Conservation (phyloP, 2,888 invertebrate genomes). For the Rutpela maculata region DNA sequence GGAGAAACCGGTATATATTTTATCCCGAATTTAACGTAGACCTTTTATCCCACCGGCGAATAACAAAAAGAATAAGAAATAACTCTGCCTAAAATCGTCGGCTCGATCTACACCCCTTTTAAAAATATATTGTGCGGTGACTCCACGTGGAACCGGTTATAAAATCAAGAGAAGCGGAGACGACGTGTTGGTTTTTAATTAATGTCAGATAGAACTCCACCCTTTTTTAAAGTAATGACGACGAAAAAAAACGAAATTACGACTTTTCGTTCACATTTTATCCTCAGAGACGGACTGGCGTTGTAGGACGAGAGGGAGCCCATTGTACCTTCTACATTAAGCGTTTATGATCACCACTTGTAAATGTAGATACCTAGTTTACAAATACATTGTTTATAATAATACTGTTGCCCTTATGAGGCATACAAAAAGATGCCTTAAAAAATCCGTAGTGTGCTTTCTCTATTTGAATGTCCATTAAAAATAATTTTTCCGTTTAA, state of each 20-base stretch:
- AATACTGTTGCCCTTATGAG: no score
- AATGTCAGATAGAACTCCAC: neutral
- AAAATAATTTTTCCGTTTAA: no score
- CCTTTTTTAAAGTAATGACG: neutral
- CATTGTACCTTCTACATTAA: no score
- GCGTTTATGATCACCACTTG: no score
- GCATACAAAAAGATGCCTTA: no score
- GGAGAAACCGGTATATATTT: slow-evolving; percentile 25
- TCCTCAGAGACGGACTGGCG: neutral
- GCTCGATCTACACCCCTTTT: slow-evolving; percentile 5
- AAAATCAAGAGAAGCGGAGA: slow-evolving; percentile 7
- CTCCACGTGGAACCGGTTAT: neutral
- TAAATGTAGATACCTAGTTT: no score
- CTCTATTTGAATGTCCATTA: no score
- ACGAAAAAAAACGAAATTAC: neutral
- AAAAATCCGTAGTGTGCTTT: no score
- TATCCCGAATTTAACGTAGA: slow-evolving; percentile 26
- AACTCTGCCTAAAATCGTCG: slow-evolving; percentile 1
- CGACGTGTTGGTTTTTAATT: slow-evolving; percentile 7
- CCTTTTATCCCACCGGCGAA: slow-evolving; percentile 11
- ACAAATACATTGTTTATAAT: no score
- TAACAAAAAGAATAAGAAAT: slow-evolving; percentile 10
- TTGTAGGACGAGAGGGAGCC: no score
- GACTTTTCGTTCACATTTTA: neutral
- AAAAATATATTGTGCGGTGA: neutral